Evolutionary conservation across 2,113 vertebrate species (phyloP).

Genomic region (Scortum barcoo): DNA sequence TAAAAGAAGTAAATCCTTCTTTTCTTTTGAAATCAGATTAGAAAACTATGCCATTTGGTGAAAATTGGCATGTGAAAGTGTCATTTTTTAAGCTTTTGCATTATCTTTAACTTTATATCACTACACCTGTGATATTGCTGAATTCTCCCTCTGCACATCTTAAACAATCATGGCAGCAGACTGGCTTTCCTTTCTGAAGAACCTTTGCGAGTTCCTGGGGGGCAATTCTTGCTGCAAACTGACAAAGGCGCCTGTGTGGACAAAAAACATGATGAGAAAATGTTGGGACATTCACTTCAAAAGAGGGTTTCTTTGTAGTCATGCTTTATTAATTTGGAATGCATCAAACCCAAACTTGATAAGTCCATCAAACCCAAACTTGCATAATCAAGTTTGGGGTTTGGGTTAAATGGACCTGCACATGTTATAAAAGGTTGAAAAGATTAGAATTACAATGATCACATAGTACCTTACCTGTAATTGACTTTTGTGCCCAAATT

Average conservation of each 20-base stretch:
- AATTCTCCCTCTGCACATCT: slow-evolving; percentile 81
- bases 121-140: slow-evolving; percentile 75
- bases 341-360: background rate
- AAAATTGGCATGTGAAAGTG: background rate
- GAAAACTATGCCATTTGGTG: background rate
- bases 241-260: slow-evolving; percentile 74
- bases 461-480: slow-evolving; percentile 44
- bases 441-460: background rate
- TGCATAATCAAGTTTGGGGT: too few relatives aligned
- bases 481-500: slow-evolving; percentile 71
- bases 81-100: too few relatives aligned
- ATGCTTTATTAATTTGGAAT: background rate
- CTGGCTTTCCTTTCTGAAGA: slow-evolving; percentile 80
- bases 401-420: too few relatives aligned
- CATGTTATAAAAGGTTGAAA: background rate
- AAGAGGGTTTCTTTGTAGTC: background rate
- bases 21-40: background rate
- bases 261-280: background rate
- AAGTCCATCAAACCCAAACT: too few relatives aligned
- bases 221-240: slow-evolving; percentile 79
- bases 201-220: slow-evolving; percentile 79
- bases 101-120: background rate
- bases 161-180: slow-evolving; percentile 83
- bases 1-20: too few relatives aligned
- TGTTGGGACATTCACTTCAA: background rate